These are phyloP conservation scores for Perca fluviatilis DNA, from an alignment of 2,113 vertebrate genomes.

Conservation along the genomic window DNA sequence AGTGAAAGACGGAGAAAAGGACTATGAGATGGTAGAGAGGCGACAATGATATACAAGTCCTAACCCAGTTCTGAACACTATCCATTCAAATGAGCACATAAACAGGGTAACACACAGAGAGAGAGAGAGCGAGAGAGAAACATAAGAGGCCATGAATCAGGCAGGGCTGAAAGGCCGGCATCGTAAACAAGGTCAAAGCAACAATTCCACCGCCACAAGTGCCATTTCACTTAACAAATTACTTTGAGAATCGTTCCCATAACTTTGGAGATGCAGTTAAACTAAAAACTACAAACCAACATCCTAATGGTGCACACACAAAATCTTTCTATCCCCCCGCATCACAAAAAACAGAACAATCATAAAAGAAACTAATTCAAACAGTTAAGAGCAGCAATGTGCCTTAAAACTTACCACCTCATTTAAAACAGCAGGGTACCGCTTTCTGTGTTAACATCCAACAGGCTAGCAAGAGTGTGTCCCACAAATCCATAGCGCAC, in stretches of 20 bases:
- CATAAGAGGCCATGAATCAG: conserved; percentile 48
- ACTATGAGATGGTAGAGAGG: not conserved
- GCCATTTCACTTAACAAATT: conserved; percentile 17
- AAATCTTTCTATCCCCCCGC: not conserved
- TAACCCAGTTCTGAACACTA: conserved; percentile 11
- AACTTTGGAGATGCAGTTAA: conserved; percentile 6
- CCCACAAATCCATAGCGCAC: conserved; percentile 2
- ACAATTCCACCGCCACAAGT: conserved; percentile 20
- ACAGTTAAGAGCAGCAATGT: not conserved
- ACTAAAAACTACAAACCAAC: conserved; percentile 10
- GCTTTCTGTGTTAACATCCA: conserved; percentile 20
- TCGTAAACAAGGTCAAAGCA: conserved; percentile 48
- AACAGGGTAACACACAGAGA: conserved; percentile 23
- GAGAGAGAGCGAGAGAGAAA: conserved; percentile 19
- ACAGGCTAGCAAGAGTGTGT: not conserved
- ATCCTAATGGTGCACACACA: not conserved
- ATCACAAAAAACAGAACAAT: conserved; percentile 12
- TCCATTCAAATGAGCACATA: conserved; percentile 48
- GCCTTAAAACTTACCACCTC: conserved; percentile 86
- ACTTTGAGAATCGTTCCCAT: conserved; percentile 15
- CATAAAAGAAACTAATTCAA: not conserved
- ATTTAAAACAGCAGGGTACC: conserved; percentile 72
- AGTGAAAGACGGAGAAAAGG: not conserved
- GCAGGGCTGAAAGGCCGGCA: conserved; percentile 35
- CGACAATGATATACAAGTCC: conserved; percentile 31